These are phyloP conservation scores for Lamellibrachia columna DNA, from an alignment of 2,888 invertebrate species.

Conservation along the genomic window DNA sequence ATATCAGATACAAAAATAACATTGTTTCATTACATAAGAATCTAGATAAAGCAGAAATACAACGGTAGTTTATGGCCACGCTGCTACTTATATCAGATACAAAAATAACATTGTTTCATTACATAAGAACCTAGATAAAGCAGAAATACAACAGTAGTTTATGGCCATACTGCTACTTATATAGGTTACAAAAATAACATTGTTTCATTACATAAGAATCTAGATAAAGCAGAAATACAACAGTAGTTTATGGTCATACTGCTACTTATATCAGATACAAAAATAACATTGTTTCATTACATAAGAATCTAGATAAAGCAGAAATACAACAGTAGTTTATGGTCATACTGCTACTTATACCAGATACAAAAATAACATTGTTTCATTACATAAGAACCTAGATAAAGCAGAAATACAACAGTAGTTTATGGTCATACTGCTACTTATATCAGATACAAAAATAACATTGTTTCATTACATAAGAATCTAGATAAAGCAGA, in stretches of 20 bases:
- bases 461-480: neutral
- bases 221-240: neutral
- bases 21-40: no score
- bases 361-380: neutral
- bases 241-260: neutral
- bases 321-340: neutral
- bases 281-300: neutral
- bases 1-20: no score
- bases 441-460: neutral
- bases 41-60: no score
- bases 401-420: neutral
- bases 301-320: neutral
- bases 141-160: no score
- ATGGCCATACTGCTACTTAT: no score
- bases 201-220: neutral
- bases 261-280: no score
- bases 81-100: no score
- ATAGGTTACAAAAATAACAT: no score
- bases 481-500: neutral
- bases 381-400: neutral
- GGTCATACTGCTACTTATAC: neutral
- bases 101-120: no score
- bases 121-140: no score
- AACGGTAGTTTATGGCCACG: no score
- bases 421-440: neutral